Percentiles rank a stretch among this genome's conserved stretches.
Conservation (phyloP, 2,797 vertebrate species). For the Vespertilio murinus region DNA sequence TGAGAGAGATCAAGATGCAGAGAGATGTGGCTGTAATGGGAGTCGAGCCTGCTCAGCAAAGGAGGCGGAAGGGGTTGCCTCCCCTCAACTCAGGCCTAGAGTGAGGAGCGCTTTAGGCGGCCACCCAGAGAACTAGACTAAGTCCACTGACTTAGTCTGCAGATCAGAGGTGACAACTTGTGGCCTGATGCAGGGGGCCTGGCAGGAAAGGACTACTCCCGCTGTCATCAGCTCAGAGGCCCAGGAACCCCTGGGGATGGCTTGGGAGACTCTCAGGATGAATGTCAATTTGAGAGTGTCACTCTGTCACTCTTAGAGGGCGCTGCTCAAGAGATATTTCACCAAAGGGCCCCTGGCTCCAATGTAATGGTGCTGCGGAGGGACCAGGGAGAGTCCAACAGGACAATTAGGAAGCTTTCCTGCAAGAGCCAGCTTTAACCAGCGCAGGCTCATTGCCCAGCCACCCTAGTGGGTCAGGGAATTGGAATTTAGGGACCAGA, state of each 20-base stretch:
- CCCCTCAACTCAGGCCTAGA: neutral
- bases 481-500: too few relatives aligned
- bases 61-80: neutral
- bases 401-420: neutral
- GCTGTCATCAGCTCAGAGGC: neutral
- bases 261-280: neutral
- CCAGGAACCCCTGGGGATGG: neutral
- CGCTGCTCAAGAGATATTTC: neutral
- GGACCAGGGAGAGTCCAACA: too few relatives aligned
- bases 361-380: too few relatives aligned
- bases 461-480: accelerated
- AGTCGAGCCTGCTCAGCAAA: neutral
- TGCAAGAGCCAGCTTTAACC: neutral
- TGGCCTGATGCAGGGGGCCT: accelerated
- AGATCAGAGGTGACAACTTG: neutral
- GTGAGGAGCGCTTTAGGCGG: too few relatives aligned
- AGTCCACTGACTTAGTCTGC: accelerated
- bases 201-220: neutral
- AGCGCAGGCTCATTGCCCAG: accelerated
- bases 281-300: neutral
- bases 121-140: accelerated
- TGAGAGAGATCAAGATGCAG: neutral
- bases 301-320: neutral
- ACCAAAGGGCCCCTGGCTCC: neutral
- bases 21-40: neutral